Evolutionary conservation across 2,113 vertebrate genomes (phyloP).

Genomic region (Sterna hirundo): DNA sequence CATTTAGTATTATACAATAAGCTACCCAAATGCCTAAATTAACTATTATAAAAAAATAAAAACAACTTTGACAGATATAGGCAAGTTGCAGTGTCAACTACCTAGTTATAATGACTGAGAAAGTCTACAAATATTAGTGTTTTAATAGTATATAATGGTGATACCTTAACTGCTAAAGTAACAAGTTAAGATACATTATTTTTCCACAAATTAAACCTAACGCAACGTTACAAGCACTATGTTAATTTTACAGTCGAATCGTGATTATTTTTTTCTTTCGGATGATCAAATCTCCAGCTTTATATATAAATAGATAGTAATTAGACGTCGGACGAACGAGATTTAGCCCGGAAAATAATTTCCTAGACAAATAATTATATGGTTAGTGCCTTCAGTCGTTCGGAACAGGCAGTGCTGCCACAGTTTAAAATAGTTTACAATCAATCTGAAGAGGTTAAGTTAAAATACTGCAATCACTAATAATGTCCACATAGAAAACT

Average conservation of each 20-base stretch:
- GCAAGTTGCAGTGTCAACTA: constrained; percentile 81
- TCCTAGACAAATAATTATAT: constrained; percentile 72
- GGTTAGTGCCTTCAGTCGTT: constrained; percentile 77
- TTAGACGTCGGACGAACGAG: constrained; percentile 75
- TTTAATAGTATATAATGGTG: constrained; percentile 76
- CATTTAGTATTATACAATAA: constrained; percentile 76
- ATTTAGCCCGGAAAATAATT: constrained; percentile 72
- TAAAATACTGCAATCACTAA: constrained; percentile 87
- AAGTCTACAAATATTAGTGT: constrained; percentile 78
- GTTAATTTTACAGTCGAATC: constrained; percentile 73
- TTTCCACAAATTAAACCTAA: constrained; percentile 78
- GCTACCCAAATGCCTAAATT: constrained; percentile 77
- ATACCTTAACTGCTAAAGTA: constrained; percentile 75
- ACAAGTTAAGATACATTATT: constrained; percentile 77
- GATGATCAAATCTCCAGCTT: constrained; percentile 74
- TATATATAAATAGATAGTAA: constrained; percentile 76
- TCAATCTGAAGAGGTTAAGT: constrained; percentile 81
- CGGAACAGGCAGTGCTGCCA: constrained; percentile 73
- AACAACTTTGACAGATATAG: constrained; percentile 75
- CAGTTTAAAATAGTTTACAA: constrained; percentile 83
- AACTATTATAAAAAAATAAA: constrained; percentile 73
- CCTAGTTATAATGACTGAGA: constrained; percentile 77
- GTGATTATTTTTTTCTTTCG: constrained; percentile 57
- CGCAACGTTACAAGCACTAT: constrained; percentile 74
- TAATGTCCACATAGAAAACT: constrained; percentile 82